Conservation (phyloP, 2,797 vertebrate genomes). For the Gila robusta region DNA sequence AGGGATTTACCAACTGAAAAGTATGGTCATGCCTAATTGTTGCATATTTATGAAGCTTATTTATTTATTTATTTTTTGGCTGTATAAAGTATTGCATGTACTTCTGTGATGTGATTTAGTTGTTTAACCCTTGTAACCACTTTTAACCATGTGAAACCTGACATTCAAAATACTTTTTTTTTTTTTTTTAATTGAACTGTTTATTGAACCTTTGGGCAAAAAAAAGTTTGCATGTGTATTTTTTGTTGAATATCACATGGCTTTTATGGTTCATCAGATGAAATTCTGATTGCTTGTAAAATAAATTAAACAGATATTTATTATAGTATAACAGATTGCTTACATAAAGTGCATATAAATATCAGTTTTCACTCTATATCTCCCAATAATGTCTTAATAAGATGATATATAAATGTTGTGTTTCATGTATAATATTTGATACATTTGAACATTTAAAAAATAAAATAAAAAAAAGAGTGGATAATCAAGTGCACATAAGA, state of each 20-base stretch:
- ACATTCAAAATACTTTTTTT: background rate
- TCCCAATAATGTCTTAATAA: too few species aligned
- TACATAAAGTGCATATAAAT: background rate
- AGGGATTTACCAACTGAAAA: conserved; percentile 48
- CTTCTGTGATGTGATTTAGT: background rate
- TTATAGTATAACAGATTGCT: background rate
- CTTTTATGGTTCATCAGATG: background rate
- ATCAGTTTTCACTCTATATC: too few species aligned
- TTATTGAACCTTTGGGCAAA: background rate
- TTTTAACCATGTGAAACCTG: background rate
- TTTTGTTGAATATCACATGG: background rate
- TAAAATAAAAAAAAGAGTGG: background rate
- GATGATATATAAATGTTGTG: too few species aligned
- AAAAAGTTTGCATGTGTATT: background rate
- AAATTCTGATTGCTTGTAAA: background rate
- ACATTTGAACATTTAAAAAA: too few species aligned
- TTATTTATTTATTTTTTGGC: background rate
- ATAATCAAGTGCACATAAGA: background rate
- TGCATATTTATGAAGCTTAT: background rate
- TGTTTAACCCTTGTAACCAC: background rate
- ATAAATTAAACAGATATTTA: background rate
- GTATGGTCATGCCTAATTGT: conserved; percentile 2
- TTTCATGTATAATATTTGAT: background rate
- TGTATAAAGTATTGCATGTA: background rate
- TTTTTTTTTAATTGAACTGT: background rate